phyloP scores from a whole-genome alignment of 2,888 invertebrate genomes.

The Ariolimax columbianus region DNA sequence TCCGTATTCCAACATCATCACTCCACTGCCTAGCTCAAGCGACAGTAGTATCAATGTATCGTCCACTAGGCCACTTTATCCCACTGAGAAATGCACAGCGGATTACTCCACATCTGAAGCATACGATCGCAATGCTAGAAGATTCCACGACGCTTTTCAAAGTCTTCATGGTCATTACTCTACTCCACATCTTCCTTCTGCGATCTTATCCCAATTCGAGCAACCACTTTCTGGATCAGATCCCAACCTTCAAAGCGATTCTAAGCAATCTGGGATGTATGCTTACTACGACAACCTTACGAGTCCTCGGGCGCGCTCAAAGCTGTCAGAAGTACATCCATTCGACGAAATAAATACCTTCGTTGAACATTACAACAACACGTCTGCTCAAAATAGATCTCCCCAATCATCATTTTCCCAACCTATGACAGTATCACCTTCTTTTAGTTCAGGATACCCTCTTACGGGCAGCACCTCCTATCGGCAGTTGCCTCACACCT shows the following conservation, averaged over 20 bases:
- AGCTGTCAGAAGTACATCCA: not conserved
- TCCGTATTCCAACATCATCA: slow-evolving; percentile 34
- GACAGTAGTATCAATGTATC: slow-evolving; percentile 29
- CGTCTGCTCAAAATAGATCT: not conserved
- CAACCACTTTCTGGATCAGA: slow-evolving; percentile 46
- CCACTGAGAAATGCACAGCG: not conserved
- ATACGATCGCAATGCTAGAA: slow-evolving; percentile 21
- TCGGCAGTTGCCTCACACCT: not conserved
- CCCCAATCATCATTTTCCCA: not conserved
- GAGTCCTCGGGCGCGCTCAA: not conserved
- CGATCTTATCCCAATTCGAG: slow-evolving; percentile 26
- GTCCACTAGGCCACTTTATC: not conserved
- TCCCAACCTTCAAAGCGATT: slow-evolving; percentile 43
- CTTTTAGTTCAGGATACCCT: not conserved
- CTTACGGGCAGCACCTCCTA: not conserved
- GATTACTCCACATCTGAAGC: not conserved
- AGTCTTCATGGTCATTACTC: slow-evolving; percentile 47
- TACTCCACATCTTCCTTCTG: slow-evolving; percentile 47
- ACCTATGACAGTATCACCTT: slow-evolving; percentile 2
- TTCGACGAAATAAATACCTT: slow-evolving; percentile 19
- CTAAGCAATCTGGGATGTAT: slow-evolving; percentile 21
- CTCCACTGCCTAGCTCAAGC: slow-evolving; percentile 36
- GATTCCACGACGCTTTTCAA: slow-evolving; percentile 43
- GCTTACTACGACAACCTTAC: slow-evolving; percentile 44
- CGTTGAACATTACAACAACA: slow-evolving; percentile 5